These are phyloP conservation scores for Noctua comes DNA, from an alignment of 2,888 invertebrate genomes.

Conservation along the genomic window DNA sequence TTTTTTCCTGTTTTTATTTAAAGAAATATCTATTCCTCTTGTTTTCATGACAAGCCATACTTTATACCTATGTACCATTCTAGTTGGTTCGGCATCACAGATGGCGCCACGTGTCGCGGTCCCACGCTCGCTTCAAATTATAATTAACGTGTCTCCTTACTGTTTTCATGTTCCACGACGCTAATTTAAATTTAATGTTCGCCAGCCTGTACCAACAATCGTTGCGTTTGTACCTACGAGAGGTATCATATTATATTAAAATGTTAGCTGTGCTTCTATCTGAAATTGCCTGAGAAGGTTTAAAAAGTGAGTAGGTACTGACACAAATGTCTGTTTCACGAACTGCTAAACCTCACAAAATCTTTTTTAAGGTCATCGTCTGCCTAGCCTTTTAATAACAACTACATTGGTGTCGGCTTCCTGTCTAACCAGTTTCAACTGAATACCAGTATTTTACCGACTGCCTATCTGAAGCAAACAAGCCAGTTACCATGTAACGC, in stretches of 20 bases:
- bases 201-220: constrained; percentile 38
- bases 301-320: no score
- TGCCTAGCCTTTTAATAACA: neutral
- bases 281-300: neutral
- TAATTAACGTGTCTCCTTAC: constrained; percentile 61
- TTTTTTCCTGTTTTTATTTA: neutral
- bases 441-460: neutral
- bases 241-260: neutral
- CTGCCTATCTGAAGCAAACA: neutral
- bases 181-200: constrained; percentile 62
- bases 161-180: constrained; percentile 51
- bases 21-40: neutral
- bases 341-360: neutral
- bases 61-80: neutral
- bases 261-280: neutral
- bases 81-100: constrained; percentile 31
- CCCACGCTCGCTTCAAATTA: constrained; percentile 61
- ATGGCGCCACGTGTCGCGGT: constrained; percentile 48
- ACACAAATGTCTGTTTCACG: neutral
- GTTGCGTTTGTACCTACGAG: constrained; percentile 13
- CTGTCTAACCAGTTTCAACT: neutral
- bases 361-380: neutral
- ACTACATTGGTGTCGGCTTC: neutral
- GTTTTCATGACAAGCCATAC: neutral
- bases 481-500: neutral